phyloP scores from a whole-genome alignment of 1,140 invertebrate genomes.

The Platyscapa corneri region DNA sequence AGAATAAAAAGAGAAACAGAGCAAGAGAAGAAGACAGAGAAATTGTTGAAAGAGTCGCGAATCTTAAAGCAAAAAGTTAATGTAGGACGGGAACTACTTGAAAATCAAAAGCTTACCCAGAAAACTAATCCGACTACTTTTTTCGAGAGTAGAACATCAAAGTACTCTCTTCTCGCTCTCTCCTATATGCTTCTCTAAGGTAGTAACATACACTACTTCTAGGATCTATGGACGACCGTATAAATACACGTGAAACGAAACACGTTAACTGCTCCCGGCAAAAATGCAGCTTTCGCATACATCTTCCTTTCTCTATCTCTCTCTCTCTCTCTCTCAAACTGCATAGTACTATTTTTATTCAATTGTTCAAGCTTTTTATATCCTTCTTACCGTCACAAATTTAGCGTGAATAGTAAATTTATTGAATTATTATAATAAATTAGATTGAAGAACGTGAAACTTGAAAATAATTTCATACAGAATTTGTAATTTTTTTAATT shows the following conservation, averaged over 20 bases:
- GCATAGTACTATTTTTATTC: background rate
- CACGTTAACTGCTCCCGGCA: constrained; percentile 29
- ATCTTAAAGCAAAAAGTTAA: constrained; percentile 18
- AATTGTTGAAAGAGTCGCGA: background rate
- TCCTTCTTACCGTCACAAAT: background rate
- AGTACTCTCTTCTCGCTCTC: background rate
- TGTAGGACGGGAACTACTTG: constrained; percentile 19
- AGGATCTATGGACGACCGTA: background rate
- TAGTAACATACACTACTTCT: background rate
- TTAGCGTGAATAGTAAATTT: background rate
- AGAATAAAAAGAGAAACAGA: background rate
- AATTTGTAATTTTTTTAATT: background rate
- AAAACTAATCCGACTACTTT: constrained; percentile 53
- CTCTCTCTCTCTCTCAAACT: background rate
- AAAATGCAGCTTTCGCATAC: constrained; percentile 2
- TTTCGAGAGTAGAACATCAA: constrained; percentile 22
- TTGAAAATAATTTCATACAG: background rate
- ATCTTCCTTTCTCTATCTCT: background rate
- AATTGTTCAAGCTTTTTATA: background rate
- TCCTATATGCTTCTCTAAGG: background rate
- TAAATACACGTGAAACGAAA: constrained; percentile 35
- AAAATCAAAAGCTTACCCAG: constrained; percentile 46
- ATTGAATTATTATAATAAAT: background rate
- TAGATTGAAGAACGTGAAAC: background rate
- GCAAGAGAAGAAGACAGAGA: background rate